Evolutionary conservation across 2,888 invertebrate genomes (phyloP), one percentile per base, ranked within the genome.

Genomic region (Spisula solida): DNA sequence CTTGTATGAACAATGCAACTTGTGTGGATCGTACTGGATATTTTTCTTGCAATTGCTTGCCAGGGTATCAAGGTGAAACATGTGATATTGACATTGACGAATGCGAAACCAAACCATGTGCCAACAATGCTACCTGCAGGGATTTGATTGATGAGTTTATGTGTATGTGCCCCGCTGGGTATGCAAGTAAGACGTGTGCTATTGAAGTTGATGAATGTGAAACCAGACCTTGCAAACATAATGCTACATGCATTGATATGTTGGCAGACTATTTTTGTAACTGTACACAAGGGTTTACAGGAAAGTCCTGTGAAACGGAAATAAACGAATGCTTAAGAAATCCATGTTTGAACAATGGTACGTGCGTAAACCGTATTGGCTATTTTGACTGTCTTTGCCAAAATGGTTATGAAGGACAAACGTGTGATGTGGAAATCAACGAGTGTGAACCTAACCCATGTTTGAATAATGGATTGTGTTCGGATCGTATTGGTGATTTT

Each of bases 41-140:
- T n/a, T 95, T 92, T 66, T 80, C 47, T 4, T 94, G 94, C 84
- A 31, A 85, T 0, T 94, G 94, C 85, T 60, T 85, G 1, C 6
- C 29, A 20, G 92, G 92, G 0, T 94, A 60, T n/a, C 85, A 89
- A 10, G 94, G 94, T 0, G 6, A 1, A 0, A 41, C 66, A 6
- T 94, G 94, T 82, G 92, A 93, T 31, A 86, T 80, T 14, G 82
- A 93, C 34, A 90, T 93, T 29, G 88, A 93, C 51, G 84, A 92
- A 82, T 94, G 94, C 70, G 18, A 81, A 31, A 86, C 88, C 20
- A 41, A 81, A 48, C 91, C 92, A 12, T 94, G 94, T 81, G n/a
- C 6, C 1, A 87, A 91, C 85, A 90, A 87, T 4, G 91, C 90
- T 16, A 88, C 90, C 0, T 93, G 93, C 78, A 41, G 83, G 29